Base-by-base conservation (phyloP, 2,113 vertebrate genomes). In the Entelurus aequoreus region DNA sequence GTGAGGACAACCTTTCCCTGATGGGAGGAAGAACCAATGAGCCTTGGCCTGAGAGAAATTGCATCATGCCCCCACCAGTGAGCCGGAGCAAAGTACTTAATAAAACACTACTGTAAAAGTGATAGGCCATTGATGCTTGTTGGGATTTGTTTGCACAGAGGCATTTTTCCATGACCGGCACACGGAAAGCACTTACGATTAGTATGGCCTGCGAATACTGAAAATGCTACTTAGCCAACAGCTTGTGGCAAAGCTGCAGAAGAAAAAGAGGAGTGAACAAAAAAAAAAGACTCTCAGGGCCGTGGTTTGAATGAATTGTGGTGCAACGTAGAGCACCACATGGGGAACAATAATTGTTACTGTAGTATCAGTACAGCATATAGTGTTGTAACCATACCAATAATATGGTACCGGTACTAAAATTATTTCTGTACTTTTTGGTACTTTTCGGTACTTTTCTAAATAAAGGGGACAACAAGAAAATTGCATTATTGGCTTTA, bases 1-100 rank as follows among this genome's bases (percentile, higher is more conserved):
- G 72, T 60, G 71, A 71, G 73, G 75, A 76, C 76, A 81, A 80
- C 79, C 84, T 69, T 68, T 21, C 69, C 78, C 72, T 74, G 71
- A 64, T 68, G 63, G 51, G 76, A 68, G 54, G 69, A 67, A 71
- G 82, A 85, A 85, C 47, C 68, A 54, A 83, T 83, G 80, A 75
- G 69, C 63, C 66, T 69, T 16, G 5, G 61, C 59, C 56, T 66
- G 51, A 55, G 60, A 76, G 72, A 78, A 64, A 74, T 76, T 76
- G 76, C 68, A 70, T 69, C 69, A 74, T 68, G 75, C 58, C 68
- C 53, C 58, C 15, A 54, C 60, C 38, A 63, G 66, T 53, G 76
- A 77, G 72, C 80, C 62, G 51, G 49, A 61, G 1, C 15, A 60
- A 69, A 76, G 70, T 61, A 75, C 69, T 75, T 54, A 44, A 63